These are phyloP conservation scores for Aspidapion aeneum DNA, from an alignment of 2,888 invertebrate genomes.

Conservation along the genomic window DNA sequence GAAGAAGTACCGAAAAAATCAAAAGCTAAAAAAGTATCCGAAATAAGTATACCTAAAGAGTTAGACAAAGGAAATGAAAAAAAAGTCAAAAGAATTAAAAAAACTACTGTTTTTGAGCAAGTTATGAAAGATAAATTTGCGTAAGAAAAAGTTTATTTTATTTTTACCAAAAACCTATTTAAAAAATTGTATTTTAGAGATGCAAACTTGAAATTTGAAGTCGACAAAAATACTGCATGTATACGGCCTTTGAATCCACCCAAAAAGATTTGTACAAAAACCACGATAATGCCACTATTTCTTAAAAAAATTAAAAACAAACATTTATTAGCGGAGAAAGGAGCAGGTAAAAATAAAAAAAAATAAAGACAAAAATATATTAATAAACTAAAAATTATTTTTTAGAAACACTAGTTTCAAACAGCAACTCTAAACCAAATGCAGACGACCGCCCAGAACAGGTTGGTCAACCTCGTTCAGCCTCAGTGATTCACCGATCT, in stretches of 20 bases:
- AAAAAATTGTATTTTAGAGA: neutral
- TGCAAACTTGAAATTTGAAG: neutral
- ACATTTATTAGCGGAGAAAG: neutral
- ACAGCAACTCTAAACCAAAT: no score
- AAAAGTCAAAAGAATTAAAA: slow-evolving; percentile 6
- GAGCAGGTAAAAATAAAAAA: neutral
- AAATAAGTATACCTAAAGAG: neutral
- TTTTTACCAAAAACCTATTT: no score
- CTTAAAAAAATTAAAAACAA: slow-evolving; percentile 23
- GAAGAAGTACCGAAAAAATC: slow-evolving; percentile 1
- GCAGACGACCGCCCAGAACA: no score
- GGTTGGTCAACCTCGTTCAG: no score
- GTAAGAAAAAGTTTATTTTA: slow-evolving; percentile 1
- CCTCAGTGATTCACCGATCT: neutral
- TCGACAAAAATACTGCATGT: neutral
- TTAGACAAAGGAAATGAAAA: neutral
- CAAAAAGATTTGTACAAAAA: slow-evolving; percentile 19
- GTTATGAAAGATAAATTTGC: slow-evolving; percentile 12
- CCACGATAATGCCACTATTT: slow-evolving; percentile 31
- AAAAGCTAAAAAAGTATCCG: neutral
- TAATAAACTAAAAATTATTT: no score
- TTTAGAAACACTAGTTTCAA: no score
- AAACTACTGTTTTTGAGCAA: slow-evolving; percentile 15
- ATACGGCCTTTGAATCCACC: neutral
- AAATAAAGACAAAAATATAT: no score